These are phyloP conservation scores for Passer montanus DNA, from an alignment of 2,113 vertebrate genomes.

Conservation along the genomic window DNA sequence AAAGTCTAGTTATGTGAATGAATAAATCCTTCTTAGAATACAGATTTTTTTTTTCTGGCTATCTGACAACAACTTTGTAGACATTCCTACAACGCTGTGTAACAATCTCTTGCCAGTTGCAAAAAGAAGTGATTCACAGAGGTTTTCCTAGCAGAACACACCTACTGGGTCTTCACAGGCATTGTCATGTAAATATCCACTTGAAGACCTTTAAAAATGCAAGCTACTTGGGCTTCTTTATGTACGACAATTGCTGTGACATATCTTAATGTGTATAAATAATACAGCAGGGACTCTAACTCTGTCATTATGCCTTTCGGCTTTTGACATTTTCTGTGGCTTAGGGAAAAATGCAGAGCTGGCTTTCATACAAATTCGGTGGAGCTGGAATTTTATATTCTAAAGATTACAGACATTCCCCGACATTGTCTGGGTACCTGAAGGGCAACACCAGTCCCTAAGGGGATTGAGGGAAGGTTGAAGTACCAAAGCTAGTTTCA, in stretches of 20 bases:
- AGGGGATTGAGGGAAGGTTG: not conserved
- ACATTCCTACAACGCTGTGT: not conserved
- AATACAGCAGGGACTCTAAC: not conserved
- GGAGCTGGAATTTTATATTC: not conserved
- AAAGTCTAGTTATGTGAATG: not conserved
- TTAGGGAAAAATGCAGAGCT: not conserved
- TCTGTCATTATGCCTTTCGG: not conserved
- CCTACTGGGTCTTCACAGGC: not conserved
- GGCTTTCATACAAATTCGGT: not conserved
- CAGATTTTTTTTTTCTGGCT: not conserved
- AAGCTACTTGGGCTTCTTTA: not conserved
- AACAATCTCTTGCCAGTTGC: not conserved
- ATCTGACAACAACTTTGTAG: not conserved
- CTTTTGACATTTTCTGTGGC: not conserved
- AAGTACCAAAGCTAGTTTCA: not conserved
- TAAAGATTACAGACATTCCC: not conserved
- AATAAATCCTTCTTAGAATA: not conserved
- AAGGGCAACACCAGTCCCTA: not conserved
- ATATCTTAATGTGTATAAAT: constrained; percentile 1
- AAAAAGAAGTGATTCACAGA: not conserved
- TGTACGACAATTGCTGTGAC: not conserved
- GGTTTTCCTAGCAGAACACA: not conserved
- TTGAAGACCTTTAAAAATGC: not conserved
- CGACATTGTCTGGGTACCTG: not conserved
- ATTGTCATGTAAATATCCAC: not conserved